Evolutionary conservation across 2,113 vertebrate species (phyloP).

Genomic region (Menura novaehollandiae): DNA sequence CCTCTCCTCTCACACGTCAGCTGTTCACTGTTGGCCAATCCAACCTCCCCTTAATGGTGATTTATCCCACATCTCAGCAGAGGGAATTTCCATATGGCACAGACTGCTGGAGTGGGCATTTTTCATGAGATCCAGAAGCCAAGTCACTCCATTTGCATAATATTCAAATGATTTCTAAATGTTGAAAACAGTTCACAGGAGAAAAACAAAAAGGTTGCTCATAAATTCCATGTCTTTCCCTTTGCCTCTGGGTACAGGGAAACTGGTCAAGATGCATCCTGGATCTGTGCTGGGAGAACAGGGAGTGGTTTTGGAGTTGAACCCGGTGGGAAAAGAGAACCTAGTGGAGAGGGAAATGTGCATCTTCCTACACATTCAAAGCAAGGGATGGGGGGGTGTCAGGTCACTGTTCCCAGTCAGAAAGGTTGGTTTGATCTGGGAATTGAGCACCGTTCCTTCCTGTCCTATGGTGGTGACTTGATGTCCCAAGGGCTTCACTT

Average conservation of each 20-base stretch:
- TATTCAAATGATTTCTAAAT: conserved; percentile 33
- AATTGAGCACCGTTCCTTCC: background rate
- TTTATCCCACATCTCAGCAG: conserved; percentile 25
- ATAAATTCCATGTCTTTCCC: background rate
- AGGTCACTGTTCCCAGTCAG: background rate
- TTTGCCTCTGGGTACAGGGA: background rate
- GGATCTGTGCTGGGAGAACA: background rate
- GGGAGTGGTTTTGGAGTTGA: background rate
- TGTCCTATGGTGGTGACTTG: background rate
- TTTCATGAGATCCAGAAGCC: conserved; percentile 36
- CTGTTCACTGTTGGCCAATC: background rate
- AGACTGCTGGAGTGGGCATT: conserved; percentile 25
- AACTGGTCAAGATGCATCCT: background rate
- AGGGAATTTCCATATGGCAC: conserved; percentile 41
- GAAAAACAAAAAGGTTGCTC: conserved; percentile 7
- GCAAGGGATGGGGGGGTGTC: background rate
- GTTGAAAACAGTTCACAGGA: conserved; percentile 19
- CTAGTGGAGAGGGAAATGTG: background rate
- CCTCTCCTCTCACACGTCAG: background rate
- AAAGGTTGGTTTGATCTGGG: background rate
- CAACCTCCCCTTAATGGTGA: conserved; percentile 12
- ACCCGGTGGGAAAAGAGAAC: background rate
- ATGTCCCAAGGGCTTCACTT: background rate
- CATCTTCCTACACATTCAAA: background rate
- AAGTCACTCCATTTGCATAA: conserved; percentile 43